phyloP scores from a whole-genome alignment of 2,113 vertebrate species.

The Mormyrus iriodes region DNA sequence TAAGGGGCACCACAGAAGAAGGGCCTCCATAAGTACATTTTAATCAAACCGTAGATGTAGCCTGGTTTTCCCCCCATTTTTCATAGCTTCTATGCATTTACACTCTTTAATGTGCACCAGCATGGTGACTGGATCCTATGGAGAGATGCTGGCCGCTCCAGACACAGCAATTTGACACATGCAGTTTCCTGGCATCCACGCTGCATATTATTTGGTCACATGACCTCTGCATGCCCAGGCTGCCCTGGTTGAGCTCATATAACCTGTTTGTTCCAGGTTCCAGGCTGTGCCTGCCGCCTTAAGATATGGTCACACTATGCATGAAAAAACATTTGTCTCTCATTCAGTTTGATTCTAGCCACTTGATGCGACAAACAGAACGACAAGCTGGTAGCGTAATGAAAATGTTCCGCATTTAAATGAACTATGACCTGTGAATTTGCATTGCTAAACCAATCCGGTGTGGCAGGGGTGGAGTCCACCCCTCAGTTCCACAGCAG shows the following conservation, averaged over 20 bases:
- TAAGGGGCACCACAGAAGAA: neutral
- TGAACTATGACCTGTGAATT: too few relatives aligned
- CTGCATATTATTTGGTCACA: neutral
- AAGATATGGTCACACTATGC: neutral
- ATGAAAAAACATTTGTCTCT: too few relatives aligned
- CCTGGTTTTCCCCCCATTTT: neutral
- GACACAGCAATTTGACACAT: neutral
- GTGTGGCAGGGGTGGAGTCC: too few relatives aligned
- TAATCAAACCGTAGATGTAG: neutral
- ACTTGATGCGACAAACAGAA: too few relatives aligned
- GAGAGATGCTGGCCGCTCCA: neutral
- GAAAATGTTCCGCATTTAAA: too few relatives aligned
- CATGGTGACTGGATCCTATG: neutral
- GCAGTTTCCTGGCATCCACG: neutral
- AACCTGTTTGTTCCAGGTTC: neutral
- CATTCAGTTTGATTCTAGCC: too few relatives aligned
- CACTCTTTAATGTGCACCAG: neutral
- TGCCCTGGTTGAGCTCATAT: neutral
- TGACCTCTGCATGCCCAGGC: neutral
- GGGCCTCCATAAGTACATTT: neutral
- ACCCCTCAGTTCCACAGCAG: too few relatives aligned
- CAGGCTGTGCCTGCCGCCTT: neutral
- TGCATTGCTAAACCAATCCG: too few relatives aligned
- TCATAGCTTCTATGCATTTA: neutral
- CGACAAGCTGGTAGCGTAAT: too few relatives aligned